Evolutionary conservation across 2,113 vertebrate species (phyloP).

Genomic region (Edolisoma coerulescens): DNA sequence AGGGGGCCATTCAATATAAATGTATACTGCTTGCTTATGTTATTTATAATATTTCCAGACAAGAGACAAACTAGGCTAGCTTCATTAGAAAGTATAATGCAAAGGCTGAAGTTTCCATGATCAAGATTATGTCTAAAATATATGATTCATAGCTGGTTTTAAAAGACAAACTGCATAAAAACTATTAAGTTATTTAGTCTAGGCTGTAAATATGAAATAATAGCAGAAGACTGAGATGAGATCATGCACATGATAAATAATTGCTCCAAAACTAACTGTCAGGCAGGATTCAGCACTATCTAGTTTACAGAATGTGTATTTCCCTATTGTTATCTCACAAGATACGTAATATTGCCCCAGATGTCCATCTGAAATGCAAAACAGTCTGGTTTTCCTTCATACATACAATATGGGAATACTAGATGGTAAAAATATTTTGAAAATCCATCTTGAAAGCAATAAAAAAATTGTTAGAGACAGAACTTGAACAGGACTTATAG

Average conservation of each 20-base stretch:
- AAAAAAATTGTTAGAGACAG: background rate
- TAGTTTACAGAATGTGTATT: background rate
- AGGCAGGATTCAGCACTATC: background rate
- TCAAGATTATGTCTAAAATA: slow-evolving; percentile 36
- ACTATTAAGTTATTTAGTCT: slow-evolving; percentile 47
- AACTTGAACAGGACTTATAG: background rate
- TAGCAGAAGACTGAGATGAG: slow-evolving; percentile 1
- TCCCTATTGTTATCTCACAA: background rate
- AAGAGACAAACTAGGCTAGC: background rate
- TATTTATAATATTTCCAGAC: slow-evolving; percentile 25
- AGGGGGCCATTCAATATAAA: background rate
- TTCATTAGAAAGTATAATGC: slow-evolving; percentile 55
- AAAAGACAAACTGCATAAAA: slow-evolving; percentile 48
- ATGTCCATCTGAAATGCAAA: slow-evolving; percentile 11
- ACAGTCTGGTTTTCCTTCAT: background rate
- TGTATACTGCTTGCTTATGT: background rate
- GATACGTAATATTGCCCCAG: background rate
- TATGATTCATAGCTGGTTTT: slow-evolving; percentile 43
- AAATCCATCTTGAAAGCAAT: slow-evolving; percentile 10
- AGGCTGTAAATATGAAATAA: slow-evolving; percentile 39
- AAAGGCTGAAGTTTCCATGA: background rate
- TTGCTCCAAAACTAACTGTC: background rate
- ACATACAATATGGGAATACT: background rate
- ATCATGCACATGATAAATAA: slow-evolving; percentile 26
- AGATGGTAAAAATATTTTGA: background rate